phyloP scores from a whole-genome alignment of 2,888 invertebrate species.

The Eristalis intricaria region DNA sequence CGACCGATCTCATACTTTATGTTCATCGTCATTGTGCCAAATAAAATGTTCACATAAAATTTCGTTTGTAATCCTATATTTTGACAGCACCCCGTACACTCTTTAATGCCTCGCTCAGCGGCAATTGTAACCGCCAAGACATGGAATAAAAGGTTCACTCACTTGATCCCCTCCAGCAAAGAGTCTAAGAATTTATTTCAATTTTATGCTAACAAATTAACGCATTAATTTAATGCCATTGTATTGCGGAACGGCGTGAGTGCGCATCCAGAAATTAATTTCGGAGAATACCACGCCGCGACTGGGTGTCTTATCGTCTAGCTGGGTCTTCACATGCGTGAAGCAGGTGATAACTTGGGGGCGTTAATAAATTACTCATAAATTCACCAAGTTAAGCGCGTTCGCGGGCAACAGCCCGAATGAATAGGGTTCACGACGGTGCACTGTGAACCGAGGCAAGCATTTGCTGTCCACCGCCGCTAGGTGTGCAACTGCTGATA shows the following conservation, averaged over 20 bases:
- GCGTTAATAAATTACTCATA: conserved; percentile 73
- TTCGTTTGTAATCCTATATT: conserved; percentile 60
- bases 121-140: neutral
- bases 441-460: conserved; percentile 9
- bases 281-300: conserved; percentile 21
- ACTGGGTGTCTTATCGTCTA: conserved; percentile 55
- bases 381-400: conserved; percentile 68
- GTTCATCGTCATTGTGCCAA: conserved; percentile 49
- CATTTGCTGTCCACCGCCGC: conserved; percentile 61
- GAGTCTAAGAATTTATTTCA: conserved; percentile 77
- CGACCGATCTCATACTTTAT: conserved; percentile 40
- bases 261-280: conserved; percentile 58
- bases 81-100: conserved; percentile 40
- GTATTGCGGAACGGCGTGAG: conserved; percentile 38
- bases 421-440: conserved; percentile 57
- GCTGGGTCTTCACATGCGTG: conserved; percentile 63
- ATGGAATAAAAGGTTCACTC: conserved; percentile 35
- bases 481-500: conserved; percentile 52
- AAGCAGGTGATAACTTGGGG: conserved; percentile 72
- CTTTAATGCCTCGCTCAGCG: conserved; percentile 8
- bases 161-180: conserved; percentile 12
- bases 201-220: conserved; percentile 77
- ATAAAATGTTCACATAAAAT: conserved; percentile 47
- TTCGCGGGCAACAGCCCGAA: conserved; percentile 46
- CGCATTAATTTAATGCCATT: conserved; percentile 70